Percentiles rank a stretch among this genome's conserved stretches.
Conservation (phyloP, 2,888 invertebrate species). For the Sarcophaga subvicina region DNA sequence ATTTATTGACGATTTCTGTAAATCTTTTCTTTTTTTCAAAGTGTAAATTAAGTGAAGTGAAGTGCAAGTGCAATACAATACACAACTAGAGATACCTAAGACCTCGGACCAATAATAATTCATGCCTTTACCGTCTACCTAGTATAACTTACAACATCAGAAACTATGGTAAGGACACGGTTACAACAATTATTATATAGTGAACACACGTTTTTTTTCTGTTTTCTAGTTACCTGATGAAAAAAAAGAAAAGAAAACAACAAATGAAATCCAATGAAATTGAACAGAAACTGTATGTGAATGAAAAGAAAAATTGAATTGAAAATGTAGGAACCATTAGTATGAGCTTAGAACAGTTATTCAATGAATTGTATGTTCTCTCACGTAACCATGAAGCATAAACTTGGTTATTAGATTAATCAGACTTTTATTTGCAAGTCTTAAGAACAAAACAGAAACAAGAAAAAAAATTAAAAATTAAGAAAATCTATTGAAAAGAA, state of each 20-base stretch:
- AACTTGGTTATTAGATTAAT: constrained; percentile 50
- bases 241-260: no score
- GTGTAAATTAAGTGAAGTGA: constrained; percentile 60
- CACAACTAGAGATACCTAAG: no score
- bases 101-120: constrained; percentile 47
- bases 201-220: neutral
- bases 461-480: no score
- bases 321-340: constrained; percentile 1
- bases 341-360: constrained; percentile 22
- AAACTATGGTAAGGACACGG: constrained; percentile 1
- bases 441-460: no score
- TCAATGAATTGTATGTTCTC: constrained; percentile 34
- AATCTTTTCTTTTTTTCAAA: constrained; percentile 57
- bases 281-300: neutral
- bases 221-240: neutral
- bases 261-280: neutral
- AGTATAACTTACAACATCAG: neutral
- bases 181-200: neutral
- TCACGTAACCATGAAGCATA: constrained; percentile 43
- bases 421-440: constrained; percentile 1
- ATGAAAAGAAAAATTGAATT: neutral
- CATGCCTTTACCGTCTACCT: neutral
- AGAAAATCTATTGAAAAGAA: no score
- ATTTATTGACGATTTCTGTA: constrained; percentile 67
- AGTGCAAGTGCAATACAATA: constrained; percentile 43